Conservation (phyloP, 2,888 invertebrate genomes). For the Apoderus coryli region DNA sequence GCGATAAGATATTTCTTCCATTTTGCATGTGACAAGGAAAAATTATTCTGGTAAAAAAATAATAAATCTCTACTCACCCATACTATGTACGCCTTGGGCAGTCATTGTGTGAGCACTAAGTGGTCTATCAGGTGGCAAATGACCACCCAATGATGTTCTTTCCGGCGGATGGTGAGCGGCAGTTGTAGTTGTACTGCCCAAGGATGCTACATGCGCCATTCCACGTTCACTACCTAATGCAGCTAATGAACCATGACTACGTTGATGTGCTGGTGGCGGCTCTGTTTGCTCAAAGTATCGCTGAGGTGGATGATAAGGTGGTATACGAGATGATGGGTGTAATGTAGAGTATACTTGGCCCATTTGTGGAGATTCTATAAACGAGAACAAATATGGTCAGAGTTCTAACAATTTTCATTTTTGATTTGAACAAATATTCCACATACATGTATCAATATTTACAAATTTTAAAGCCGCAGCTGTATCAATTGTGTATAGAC, state of each 20-base stretch:
- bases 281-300: slow-evolving; percentile 46
- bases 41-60: too few relatives aligned
- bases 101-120: slow-evolving; percentile 22
- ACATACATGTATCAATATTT: too few relatives aligned
- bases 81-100: slow-evolving; percentile 26
- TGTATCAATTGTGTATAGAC: too few relatives aligned
- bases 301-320: slow-evolving; percentile 32
- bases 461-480: too few relatives aligned
- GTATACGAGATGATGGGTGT: slow-evolving; percentile 36
- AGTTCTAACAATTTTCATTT: too few relatives aligned
- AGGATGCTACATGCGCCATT: slow-evolving; percentile 27
- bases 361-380: slow-evolving; percentile 45
- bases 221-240: slow-evolving; percentile 30
- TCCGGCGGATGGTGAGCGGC: slow-evolving; percentile 20
- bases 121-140: slow-evolving; percentile 22
- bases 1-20: too few relatives aligned
- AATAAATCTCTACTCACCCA: too few relatives aligned
- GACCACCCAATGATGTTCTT: slow-evolving; percentile 23
- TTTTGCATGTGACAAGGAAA: too few relatives aligned
- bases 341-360: slow-evolving; percentile 42
- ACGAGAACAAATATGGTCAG: too few relatives aligned
- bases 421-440: too few relatives aligned
- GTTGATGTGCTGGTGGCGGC: slow-evolving; percentile 45
- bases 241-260: slow-evolving; percentile 31
- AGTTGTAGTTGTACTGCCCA: slow-evolving; percentile 23